Percentiles rank a stretch among this genome's conserved stretches.
Evolutionary conservation across 64 coral and sea anemone genomes (phyloP).

Genomic region (Anthopleura sola): DNA sequence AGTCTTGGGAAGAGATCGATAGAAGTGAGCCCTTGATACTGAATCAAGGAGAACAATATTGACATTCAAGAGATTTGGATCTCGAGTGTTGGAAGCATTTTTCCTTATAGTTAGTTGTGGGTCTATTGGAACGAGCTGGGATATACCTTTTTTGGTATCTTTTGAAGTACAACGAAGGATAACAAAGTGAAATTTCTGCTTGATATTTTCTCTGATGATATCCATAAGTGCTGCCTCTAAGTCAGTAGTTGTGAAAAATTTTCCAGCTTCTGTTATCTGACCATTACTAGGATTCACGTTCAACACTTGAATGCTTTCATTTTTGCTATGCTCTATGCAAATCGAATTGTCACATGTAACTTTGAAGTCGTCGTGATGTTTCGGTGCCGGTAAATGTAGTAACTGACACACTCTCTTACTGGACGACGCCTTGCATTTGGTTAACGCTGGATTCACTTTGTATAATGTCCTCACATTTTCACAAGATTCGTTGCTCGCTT

Average conservation of each 20-base stretch:
- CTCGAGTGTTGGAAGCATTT: slow-evolving; percentile 13
- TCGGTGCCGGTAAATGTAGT: not conserved
- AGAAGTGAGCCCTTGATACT: slow-evolving; percentile 61
- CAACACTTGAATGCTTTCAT: slow-evolving; percentile 12
- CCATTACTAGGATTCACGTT: slow-evolving; percentile 10
- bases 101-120: slow-evolving; percentile 43
- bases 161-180: slow-evolving; percentile 44
- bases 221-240: slow-evolving; percentile 32
- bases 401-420: not conserved
- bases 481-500: slow-evolving; percentile 20
- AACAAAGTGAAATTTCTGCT: slow-evolving; percentile 55
- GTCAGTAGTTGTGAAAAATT: slow-evolving; percentile 3
- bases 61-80: slow-evolving; percentile 24
- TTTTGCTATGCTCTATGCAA: slow-evolving; percentile 14
- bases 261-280: not conserved
- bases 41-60: slow-evolving; percentile 60
- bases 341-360: slow-evolving; percentile 6
- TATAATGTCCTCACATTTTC: not conserved
- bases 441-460: not conserved
- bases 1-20: slow-evolving; percentile 61
- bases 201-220: slow-evolving; percentile 26
- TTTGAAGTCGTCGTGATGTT: not conserved
- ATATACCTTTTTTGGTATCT: slow-evolving; percentile 12
- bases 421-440: not conserved
- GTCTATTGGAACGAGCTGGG: slow-evolving; percentile 53